Base-by-base conservation (phyloP, 2,888 invertebrate species). In the Luperina testacea region DNA sequence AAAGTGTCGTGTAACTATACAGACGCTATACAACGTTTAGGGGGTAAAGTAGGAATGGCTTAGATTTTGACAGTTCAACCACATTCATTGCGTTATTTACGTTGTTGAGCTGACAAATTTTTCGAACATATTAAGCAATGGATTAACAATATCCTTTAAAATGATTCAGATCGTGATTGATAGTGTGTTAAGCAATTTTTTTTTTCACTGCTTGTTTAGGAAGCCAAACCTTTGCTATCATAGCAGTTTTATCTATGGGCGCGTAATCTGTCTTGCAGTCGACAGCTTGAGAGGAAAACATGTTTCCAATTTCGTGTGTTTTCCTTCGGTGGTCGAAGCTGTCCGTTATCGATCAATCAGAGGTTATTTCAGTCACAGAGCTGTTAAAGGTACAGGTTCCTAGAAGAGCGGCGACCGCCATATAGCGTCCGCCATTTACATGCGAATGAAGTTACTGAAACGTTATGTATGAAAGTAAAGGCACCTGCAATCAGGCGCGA, bases 241-340 rank as follows among this genome's bases (percentile, higher is more conserved):
- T 20, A 24, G 48, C 77, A 77, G 38, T 65, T 77, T 4, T 24
- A 65, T 20, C 17, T 32, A 24, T 27, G 42, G n/a, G 15, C n/a
- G 9, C 48, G 13, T 38, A 38, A 65, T 65, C 20, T 65, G 15
- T 77, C 77, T 77, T 77, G 32, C 57, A 48, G 20, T 57, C n/a
- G 77, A 45, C 57, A 65, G 45, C 5, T 45, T 65, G 20, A 11
- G 38, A 65, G n/a, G 38, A 77, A 77, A 77, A 77, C 48, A 48
- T 48, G 27, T 77, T 57, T 77, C 13, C n/a, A 75, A 65, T 77
- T 65, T 76, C 64, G n/a, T 42, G n/a, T 57, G 45, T 53, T 53
- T 75, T 45, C 11, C 20, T 65, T 64, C 7, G 32, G 45, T 57
- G 32, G 63, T 45, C 11, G 24, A 15, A 68, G 20, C 32, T 32